Conservation (phyloP, 2,888 invertebrate species). For the Phengaris alcon region DNA sequence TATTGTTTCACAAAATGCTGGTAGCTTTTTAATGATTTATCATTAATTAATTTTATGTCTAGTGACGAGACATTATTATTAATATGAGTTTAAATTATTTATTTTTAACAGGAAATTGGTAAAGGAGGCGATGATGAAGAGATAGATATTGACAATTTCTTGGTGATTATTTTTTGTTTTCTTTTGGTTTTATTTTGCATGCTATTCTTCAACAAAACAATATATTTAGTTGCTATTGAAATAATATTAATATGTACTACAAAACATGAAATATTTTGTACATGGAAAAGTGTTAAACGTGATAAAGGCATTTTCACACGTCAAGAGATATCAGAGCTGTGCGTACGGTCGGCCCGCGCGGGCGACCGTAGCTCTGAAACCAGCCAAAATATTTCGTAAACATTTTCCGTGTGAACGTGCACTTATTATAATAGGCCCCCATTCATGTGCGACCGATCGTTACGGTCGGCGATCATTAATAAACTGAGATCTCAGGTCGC, state of each 20-base stretch:
- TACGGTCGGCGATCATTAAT: too few relatives aligned
- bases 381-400: too few relatives aligned
- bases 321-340: too few relatives aligned
- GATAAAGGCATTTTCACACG: neutral
- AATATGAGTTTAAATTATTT: constrained; percentile 38
- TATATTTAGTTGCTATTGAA: neutral
- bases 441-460: too few relatives aligned
- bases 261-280: neutral
- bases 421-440: too few relatives aligned
- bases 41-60: neutral
- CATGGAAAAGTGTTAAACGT: neutral
- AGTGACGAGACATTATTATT: neutral
- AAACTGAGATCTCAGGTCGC: too few relatives aligned
- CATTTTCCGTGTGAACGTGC: neutral
- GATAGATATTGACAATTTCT: constrained; percentile 77
- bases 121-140: constrained; percentile 72
- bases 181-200: constrained; percentile 33
- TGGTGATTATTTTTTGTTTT: constrained; percentile 63
- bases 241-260: too few relatives aligned
- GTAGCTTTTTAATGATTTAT: neutral
- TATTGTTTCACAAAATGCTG: neutral
- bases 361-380: too few relatives aligned
- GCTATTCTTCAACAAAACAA: constrained; percentile 33
- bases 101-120: constrained; percentile 71
- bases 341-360: too few relatives aligned